Evolutionary conservation across 2,113 vertebrate species (phyloP).

Genomic region (Gasterosteus nipponicus): DNA sequence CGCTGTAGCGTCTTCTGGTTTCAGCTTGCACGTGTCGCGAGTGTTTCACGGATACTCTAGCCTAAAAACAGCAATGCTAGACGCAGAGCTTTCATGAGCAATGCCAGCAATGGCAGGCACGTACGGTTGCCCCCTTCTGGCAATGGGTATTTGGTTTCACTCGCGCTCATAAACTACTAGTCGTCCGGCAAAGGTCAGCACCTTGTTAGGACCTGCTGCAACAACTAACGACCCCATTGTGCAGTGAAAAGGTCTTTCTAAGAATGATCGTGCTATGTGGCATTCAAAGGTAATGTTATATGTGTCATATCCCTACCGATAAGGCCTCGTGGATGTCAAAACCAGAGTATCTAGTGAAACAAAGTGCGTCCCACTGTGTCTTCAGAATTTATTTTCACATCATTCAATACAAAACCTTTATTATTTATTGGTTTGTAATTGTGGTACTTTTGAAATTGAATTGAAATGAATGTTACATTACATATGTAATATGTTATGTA

Average conservation of each 20-base stretch:
- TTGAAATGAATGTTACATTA: not conserved
- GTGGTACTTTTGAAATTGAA: not conserved
- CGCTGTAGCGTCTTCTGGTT: conserved; percentile 60
- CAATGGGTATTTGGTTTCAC: conserved; percentile 66
- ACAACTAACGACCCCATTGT: conserved; percentile 58
- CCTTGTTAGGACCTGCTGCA: conserved; percentile 66
- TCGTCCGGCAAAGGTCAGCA: conserved; percentile 67
- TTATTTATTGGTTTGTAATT: not conserved
- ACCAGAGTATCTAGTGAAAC: not conserved
- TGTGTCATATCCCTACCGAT: not conserved
- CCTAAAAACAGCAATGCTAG: conserved; percentile 75
- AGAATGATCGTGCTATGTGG: not conserved
- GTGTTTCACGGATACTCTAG: conserved; percentile 64
- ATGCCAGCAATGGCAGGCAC: conserved; percentile 75
- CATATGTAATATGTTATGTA: not conserved
- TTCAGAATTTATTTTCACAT: not conserved
- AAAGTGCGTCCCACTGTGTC: not conserved
- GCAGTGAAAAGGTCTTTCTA: conserved; percentile 8
- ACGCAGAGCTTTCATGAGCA: conserved; percentile 72
- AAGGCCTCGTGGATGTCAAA: not conserved
- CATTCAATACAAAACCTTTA: not conserved
- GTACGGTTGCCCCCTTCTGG: conserved; percentile 66
- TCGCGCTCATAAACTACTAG: conserved; percentile 62
- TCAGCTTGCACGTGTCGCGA: conserved; percentile 60
- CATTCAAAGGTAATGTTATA: not conserved